These are phyloP conservation scores for Diarsia mendica DNA, from an alignment of 2,888 invertebrate genomes.

Conservation along the genomic window DNA sequence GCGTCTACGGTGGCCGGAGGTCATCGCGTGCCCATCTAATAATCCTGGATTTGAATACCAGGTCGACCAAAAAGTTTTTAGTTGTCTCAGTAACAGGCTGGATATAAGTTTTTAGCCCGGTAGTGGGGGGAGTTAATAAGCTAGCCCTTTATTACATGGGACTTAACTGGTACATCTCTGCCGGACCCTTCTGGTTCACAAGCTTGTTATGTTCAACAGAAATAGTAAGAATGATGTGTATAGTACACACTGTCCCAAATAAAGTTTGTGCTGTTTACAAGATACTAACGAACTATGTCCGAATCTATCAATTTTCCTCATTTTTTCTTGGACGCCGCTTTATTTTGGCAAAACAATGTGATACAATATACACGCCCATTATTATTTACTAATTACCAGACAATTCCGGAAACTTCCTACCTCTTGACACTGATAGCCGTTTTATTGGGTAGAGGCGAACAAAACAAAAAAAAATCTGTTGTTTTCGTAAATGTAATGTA, in stretches of 20 bases:
- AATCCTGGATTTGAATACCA: neutral
- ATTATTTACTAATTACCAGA: too few relatives aligned
- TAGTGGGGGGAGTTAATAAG: neutral
- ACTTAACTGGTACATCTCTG: neutral
- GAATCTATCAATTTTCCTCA: neutral
- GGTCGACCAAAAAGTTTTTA: neutral
- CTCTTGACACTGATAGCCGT: too few relatives aligned
- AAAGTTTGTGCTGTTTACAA: neutral
- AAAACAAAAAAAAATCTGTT: too few relatives aligned
- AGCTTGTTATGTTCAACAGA: neutral
- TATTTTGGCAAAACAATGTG: neutral
- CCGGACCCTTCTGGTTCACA: neutral
- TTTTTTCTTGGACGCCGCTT: neutral
- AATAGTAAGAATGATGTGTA: neutral
- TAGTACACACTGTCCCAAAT: neutral
- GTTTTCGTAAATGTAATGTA: too few relatives aligned
- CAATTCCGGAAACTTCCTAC: too few relatives aligned
- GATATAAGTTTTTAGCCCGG: neutral
- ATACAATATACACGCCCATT: too few relatives aligned
- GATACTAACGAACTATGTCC: conserved; percentile 14
- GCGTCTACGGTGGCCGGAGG: too few relatives aligned
- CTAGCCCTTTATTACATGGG: neutral
- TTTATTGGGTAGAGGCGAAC: too few relatives aligned
- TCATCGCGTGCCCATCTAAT: too few relatives aligned
- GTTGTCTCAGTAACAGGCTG: neutral